These are phyloP conservation scores for Lutjanus erythropterus DNA, from an alignment of 2,113 vertebrate species.

Conservation along the genomic window DNA sequence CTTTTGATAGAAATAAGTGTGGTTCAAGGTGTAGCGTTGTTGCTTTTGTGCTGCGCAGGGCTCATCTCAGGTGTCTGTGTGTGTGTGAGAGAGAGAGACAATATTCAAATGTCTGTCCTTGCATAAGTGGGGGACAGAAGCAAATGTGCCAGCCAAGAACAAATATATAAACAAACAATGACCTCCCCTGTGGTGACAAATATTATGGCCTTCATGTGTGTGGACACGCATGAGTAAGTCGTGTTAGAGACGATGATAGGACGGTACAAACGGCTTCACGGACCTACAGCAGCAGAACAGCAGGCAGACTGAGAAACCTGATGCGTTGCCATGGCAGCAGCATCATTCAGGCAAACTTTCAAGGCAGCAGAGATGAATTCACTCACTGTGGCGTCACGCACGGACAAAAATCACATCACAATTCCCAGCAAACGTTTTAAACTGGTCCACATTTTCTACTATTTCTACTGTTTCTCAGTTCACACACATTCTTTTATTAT, in stretches of 20 bases:
- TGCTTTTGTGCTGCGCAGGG: background rate
- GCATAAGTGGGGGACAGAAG: slow-evolving; percentile 2
- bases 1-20: background rate
- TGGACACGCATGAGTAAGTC: slow-evolving; percentile 42
- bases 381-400: background rate
- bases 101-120: slow-evolving; percentile 31
- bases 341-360: slow-evolving; percentile 2
- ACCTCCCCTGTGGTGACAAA: background rate
- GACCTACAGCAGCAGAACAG: slow-evolving; percentile 12
- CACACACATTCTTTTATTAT: no score
- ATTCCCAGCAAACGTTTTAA: background rate
- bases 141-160: slow-evolving; percentile 11
- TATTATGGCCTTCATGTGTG: background rate
- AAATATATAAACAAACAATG: slow-evolving; percentile 10
- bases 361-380: background rate
- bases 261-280: slow-evolving; percentile 11
- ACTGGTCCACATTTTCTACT: background rate
- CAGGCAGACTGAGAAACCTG: slow-evolving; percentile 21
- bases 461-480: no score
- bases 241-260: slow-evolving; percentile 17
- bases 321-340: slow-evolving; percentile 54
- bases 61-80: background rate
- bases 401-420: no score
- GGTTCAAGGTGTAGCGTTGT: background rate
- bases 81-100: background rate